These are phyloP conservation scores for Sisyra terminalis DNA, from an alignment of 2,888 invertebrate genomes.

Conservation along the genomic window DNA sequence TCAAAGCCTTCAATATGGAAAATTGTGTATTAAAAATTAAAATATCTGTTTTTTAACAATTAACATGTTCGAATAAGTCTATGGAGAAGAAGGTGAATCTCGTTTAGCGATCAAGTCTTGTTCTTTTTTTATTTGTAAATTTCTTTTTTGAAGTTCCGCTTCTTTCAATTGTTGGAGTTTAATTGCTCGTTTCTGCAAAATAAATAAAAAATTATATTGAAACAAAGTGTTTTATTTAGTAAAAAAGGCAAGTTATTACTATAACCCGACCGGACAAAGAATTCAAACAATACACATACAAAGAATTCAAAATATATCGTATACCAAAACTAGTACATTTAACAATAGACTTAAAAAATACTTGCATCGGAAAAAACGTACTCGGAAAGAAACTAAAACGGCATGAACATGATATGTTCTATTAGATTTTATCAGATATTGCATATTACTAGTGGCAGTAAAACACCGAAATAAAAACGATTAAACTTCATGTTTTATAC, in stretches of 20 bases:
- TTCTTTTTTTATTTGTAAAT: constrained; percentile 14
- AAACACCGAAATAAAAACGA: too few relatives aligned
- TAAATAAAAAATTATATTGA: constrained; percentile 8
- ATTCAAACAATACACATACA: too few relatives aligned
- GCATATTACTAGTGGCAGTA: too few relatives aligned
- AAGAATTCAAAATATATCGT: too few relatives aligned
- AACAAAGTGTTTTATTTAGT: not conserved
- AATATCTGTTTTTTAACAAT: constrained; percentile 3
- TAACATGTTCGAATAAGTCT: not conserved
- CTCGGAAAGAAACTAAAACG: too few relatives aligned
- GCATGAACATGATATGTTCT: too few relatives aligned
- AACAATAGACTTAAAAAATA: too few relatives aligned
- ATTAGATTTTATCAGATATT: too few relatives aligned
- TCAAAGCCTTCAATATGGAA: constrained; percentile 64
- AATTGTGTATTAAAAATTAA: constrained; percentile 35
- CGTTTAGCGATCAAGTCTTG: constrained; percentile 15
- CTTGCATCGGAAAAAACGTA: too few relatives aligned
- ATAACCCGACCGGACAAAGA: too few relatives aligned
- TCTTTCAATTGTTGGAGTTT: constrained; percentile 26
- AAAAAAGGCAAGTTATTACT: not conserved
- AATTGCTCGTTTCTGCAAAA: constrained; percentile 26
- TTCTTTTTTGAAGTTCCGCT: constrained; percentile 19
- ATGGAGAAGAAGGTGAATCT: not conserved
- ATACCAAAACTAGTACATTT: too few relatives aligned
- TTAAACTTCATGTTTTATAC: too few relatives aligned